Percentiles rank a stretch among this genome's conserved stretches.
These are phyloP conservation scores for Chloroclystis v-ata DNA, from an alignment of 2,888 invertebrate species.

Conservation along the genomic window DNA sequence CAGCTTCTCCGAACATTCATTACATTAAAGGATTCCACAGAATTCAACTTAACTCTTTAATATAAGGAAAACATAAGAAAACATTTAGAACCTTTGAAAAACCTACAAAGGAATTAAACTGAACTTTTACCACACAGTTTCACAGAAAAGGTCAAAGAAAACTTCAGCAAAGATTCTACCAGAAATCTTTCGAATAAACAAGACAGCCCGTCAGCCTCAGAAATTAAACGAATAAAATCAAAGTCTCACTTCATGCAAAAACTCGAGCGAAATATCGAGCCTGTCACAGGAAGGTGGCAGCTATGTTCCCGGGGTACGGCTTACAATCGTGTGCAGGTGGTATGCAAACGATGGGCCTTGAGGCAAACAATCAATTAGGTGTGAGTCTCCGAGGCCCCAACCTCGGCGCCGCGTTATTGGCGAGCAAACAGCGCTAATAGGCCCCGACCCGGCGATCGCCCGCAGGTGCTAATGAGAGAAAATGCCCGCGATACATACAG, in stretches of 20 bases:
- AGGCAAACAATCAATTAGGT: conserved; percentile 23
- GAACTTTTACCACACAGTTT: no score
- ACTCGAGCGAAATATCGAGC: conserved; percentile 1
- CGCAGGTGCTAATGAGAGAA: conserved; percentile 24
- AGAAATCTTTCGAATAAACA: not conserved
- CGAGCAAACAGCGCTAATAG: conserved; percentile 19
- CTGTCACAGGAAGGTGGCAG: not conserved
- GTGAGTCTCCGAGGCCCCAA: conserved; percentile 11
- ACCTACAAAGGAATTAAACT: no score
- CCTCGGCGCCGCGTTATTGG: conserved; percentile 13
- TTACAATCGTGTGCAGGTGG: conserved; percentile 11
- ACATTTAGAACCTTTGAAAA: no score
- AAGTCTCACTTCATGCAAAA: conserved; percentile 16
- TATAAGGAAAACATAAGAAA: not conserved
- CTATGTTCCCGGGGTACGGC: conserved; percentile 1
- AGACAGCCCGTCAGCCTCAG: conserved; percentile 6
- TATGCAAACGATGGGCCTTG: conserved; percentile 16
- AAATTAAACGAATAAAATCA: conserved; percentile 14
- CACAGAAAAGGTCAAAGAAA: no score
- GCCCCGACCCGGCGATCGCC: conserved; percentile 12
- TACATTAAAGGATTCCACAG: not conserved
- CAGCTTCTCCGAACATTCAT: conserved; percentile 1
- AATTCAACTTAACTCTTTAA: not conserved
- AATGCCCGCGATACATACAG: conserved; percentile 13
- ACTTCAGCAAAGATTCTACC: no score